phyloP scores from a whole-genome alignment of 2,888 invertebrate genomes.

The Netelia melanura region DNA sequence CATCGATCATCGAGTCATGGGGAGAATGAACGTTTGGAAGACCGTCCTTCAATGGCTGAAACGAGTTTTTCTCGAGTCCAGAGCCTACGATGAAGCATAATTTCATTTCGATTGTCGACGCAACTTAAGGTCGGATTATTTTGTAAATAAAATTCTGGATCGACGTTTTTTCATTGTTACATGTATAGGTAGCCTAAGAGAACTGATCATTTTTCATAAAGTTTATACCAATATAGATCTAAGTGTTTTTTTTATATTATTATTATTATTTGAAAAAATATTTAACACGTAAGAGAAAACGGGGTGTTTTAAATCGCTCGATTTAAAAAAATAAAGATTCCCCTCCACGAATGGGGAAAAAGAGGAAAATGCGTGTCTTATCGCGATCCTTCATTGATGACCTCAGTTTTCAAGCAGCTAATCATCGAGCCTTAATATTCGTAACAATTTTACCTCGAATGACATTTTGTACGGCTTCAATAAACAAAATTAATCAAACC shows the following conservation, averaged over 20 bases:
- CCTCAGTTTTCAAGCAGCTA: background rate
- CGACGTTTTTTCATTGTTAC: slow-evolving; percentile 2
- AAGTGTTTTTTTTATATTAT: background rate
- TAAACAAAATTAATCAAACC: slow-evolving; percentile 17
- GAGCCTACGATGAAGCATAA: slow-evolving; percentile 25
- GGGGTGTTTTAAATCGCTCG: background rate
- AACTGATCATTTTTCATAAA: background rate
- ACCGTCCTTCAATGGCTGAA: slow-evolving; percentile 65
- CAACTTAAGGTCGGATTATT: background rate
- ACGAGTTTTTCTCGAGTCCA: slow-evolving; percentile 56
- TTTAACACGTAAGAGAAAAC: background rate
- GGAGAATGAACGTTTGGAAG: slow-evolving; percentile 62
- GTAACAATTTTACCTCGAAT: background rate
- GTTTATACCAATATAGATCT: slow-evolving; percentile 17
- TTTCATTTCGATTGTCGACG: background rate
- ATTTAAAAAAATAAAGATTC: background rate
- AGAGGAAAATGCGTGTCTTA: background rate
- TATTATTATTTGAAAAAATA: background rate
- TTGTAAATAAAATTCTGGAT: slow-evolving; percentile 36
- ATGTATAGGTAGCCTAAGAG: background rate
- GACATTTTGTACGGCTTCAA: background rate
- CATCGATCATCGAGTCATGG: slow-evolving; percentile 48
- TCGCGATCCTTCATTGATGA: background rate
- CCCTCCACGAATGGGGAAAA: background rate
- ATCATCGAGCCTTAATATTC: background rate